Evolutionary conservation across 2,888 invertebrate species (phyloP), one percentile per base, ranked within the genome.

Genomic region (Melinopterus prodromus): DNA sequence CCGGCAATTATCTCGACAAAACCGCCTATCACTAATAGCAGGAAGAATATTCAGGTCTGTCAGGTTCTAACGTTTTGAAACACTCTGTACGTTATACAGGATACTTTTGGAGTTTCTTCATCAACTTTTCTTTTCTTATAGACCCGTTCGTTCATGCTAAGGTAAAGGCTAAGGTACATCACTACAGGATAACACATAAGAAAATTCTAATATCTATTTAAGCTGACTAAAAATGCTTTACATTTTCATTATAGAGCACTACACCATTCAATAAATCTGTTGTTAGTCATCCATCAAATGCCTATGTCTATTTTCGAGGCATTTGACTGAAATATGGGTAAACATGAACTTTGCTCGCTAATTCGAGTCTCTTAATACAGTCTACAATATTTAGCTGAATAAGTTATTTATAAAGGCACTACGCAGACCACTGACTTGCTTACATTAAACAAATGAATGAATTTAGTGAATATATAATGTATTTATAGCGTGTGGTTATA

Each of bases 401-500:
- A 7, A 12, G 53, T 53, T 53, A 53, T 53, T 53, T 53, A 53
- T 53, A 53, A 53, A 53, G 12, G 53, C 53, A 53, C 53, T 53
- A 53, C 53, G 53, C 53, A 53, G 53, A 53, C 53, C 53, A 53
- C 53, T 74, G 37, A 74, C 74, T 35, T 74, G 74, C 37, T 74
- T 74, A 74, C 36, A 37, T 36, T 74, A 74, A 71, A 74, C 26
- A 74, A 74, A 74, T 74, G 74, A 74, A 74, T 74, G 74, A 74
- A 74, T 74, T 74, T 74, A 74, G 37, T 74, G 53, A 53, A 53
- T 53, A 4, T 12, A 53, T 53, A 53, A 53, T 53, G 53, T 53
- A 53, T 53, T 53, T 53, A 53, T 53, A 53, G 53, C 53, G 7
- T 53, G 5, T 9, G 53, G 53, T 53, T 53, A 53, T 53, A 53